Evolutionary conservation across 35 echinoderm and acorn worm genomes (phyloP).

Genomic region (Heliocidaris tuberculata): DNA sequence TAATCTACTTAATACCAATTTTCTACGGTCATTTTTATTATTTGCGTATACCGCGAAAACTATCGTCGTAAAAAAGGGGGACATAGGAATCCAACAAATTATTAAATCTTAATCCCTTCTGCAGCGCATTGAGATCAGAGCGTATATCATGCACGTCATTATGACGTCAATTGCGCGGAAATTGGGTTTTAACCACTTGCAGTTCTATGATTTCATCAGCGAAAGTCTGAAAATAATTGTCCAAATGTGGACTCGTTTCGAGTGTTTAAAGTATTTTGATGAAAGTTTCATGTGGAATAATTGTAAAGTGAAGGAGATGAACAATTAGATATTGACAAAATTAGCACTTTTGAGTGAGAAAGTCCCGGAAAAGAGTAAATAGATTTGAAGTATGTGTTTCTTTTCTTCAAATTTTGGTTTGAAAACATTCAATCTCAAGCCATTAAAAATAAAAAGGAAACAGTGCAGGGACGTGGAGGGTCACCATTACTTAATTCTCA

Average conservation of each 20-base stretch:
- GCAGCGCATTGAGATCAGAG: neutral
- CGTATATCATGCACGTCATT: conserved; percentile 3
- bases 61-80: neutral
- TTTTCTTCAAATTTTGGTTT: too few species aligned
- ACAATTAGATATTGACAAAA: neutral
- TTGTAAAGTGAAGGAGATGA: neutral
- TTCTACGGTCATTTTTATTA: neutral
- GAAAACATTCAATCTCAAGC: too few species aligned
- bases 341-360: too few species aligned
- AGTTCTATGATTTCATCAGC: neutral
- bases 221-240: neutral
- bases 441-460: too few species aligned
- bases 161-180: neutral
- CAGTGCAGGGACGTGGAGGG: too few species aligned
- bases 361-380: too few species aligned
- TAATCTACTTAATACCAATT: neutral
- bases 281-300: neutral
- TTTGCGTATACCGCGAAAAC: neutral
- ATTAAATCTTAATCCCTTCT: neutral
- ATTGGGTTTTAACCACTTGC: neutral
- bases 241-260: neutral
- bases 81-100: neutral
- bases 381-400: too few species aligned
- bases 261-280: neutral
- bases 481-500: too few species aligned